Evolutionary conservation across 37 sponge, comb jelly and placozoan genomes (phyloP), one percentile per base, ranked within the genome.

Genomic region (Trichoplax adhaerens): DNA sequence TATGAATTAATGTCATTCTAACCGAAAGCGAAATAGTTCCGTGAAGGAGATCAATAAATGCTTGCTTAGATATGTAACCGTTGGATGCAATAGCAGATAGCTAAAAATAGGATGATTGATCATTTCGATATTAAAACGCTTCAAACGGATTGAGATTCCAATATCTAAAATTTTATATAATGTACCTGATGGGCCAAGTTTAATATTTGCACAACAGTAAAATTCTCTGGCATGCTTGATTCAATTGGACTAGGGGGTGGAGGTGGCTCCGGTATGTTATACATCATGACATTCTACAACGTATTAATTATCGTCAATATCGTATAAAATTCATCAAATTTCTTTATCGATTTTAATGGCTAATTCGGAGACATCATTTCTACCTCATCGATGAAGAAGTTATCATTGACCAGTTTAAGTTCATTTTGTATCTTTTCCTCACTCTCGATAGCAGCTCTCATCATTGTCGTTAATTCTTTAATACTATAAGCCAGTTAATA

Each of bases 361-460:
- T 29, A 67, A 67, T 54, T 12, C 69, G 29, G 12, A 67, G 48
- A 12, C 52, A 52, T 54, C 29, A 67, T 8, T 67, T 48, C 55
- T 55, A 84, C 85, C 86, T 82, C 67, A 12, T 83, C 58, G 7
- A 92, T 80, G 7, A 58, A 8, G 68, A 92, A 81, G 66, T 73
- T 47, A 53, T 68, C 66, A 6, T 82, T 83, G 2, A 86, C 70
- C 53, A 92, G 78, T 1, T 58, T 59, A 1, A 92, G 53, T 54
- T 86, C 82, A 55, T 79, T 66, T 1, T 79, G 68, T 2, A 92
- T 73, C 60, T 76, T 58, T 55, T 82, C 73, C 72, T 92, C 93
- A 58, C 83, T 78, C 66, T 92, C 93, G 12, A 92, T 77, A 7
- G 89, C 88, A 57, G 84, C 80, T 52, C 88, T 70, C 54, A 92